A percentile compares a stretch with the other conserved stretches of the same genome.
phyloP scores from a whole-genome alignment of 2,888 invertebrate genomes.

The Deilephila porcellus region DNA sequence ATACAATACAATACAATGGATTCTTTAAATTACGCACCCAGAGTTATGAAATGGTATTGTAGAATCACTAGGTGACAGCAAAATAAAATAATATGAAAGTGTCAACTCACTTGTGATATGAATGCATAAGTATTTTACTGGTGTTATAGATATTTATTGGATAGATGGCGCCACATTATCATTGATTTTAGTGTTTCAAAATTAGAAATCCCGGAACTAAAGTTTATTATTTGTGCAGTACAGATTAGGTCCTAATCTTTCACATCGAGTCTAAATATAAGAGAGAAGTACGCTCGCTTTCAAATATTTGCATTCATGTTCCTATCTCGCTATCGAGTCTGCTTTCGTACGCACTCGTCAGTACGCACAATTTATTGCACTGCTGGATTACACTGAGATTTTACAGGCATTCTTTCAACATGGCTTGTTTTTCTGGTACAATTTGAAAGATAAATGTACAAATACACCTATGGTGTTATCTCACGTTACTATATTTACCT shows the following conservation, averaged over 20 bases:
- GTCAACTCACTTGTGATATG: not conserved
- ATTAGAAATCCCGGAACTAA: conserved; percentile 1
- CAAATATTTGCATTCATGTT: conserved; percentile 1
- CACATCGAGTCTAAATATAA: conserved; percentile 1
- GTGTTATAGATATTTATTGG: not conserved
- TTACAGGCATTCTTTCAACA: not conserved
- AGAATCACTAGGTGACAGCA: not conserved
- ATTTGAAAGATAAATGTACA: no score
- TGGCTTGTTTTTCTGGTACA: not conserved
- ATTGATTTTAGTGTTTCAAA: not conserved
- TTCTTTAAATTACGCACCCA: no score
- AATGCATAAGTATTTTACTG: not conserved
- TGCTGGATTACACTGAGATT: not conserved
- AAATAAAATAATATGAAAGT: conserved; percentile 14
- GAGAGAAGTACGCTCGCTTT: not conserved
- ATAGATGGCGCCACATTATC: not conserved
- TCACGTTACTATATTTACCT: no score
- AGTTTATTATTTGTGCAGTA: not conserved
- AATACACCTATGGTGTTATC: no score
- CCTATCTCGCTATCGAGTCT: not conserved
- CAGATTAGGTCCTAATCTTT: not conserved
- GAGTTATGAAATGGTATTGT: not conserved
- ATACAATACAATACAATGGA: no score
- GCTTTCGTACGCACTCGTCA: not conserved
- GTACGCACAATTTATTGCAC: not conserved